Percentiles rank a stretch among this genome's conserved stretches.
Evolutionary conservation across 2,888 invertebrate genomes (phyloP).

Genomic region (Oasisia sp.): DNA sequence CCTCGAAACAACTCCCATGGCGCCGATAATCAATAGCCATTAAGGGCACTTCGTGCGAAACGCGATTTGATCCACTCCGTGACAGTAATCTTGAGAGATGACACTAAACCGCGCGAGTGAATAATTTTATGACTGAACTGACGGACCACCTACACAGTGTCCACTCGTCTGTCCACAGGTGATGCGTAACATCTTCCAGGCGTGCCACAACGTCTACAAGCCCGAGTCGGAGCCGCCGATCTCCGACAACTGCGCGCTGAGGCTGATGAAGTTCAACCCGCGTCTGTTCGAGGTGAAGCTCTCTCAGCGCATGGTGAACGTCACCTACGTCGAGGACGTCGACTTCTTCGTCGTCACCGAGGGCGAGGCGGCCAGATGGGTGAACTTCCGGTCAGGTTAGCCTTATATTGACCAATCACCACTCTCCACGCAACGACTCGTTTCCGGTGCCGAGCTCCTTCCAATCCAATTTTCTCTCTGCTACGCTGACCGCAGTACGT

Average conservation of each 20-base stretch:
- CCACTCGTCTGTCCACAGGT: slow-evolving; percentile 45
- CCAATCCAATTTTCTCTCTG: neutral
- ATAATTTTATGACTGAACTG: neutral
- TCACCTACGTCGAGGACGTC: slow-evolving; percentile 57
- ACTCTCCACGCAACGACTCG: no score
- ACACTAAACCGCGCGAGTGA: neutral
- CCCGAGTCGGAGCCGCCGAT: slow-evolving; percentile 49
- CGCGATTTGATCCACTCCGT: neutral
- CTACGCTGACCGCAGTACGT: no score
- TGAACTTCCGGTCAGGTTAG: slow-evolving; percentile 61
- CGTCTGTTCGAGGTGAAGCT: slow-evolving; percentile 60
- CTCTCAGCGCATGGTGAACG: slow-evolving; percentile 55
- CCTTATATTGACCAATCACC: no score
- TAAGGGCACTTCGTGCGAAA: neutral
- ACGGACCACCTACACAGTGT: no score
- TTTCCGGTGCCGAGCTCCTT: no score
- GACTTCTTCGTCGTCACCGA: slow-evolving; percentile 59
- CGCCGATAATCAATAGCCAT: neutral
- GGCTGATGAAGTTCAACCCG: slow-evolving; percentile 60
- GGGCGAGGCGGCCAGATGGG: slow-evolving; percentile 57
- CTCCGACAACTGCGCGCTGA: slow-evolving; percentile 54
- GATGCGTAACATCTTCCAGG: slow-evolving; percentile 62
- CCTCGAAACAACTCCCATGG: neutral
- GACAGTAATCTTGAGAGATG: neutral
- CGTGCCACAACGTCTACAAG: slow-evolving; percentile 62